Base-by-base conservation (phyloP, 2,113 vertebrate genomes). In the Phodopus roborovskii region DNA sequence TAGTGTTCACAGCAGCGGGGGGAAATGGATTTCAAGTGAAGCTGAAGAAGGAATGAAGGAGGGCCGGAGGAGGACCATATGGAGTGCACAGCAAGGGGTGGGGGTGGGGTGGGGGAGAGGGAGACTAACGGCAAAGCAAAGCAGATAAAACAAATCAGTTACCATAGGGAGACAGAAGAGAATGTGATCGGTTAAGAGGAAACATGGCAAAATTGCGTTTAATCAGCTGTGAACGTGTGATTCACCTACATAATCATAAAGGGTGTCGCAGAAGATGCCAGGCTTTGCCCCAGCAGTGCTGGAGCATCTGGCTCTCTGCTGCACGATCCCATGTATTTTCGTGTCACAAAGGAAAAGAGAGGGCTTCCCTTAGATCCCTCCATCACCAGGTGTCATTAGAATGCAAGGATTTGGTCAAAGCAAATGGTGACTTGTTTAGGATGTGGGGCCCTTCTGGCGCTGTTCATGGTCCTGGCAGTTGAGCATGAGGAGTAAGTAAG, bases 201-300 rank as follows among this genome's bases (percentile, higher is more conserved):
- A 94, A 91, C 50, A 53, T 53, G 36, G 62, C 26, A n/a, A 26
- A 58, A 53, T 39, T 92, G 90, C 68, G 78, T 92, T 68, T 86
- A 83, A 79, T 83, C 94, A 79, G 95, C 60, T 87, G 71, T 66
- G 70, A 93, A 87, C n/a, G 70, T 97, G 92, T 71, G 87, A 73
- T 95, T 94, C 7, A 30, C 96, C 96, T 96, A 92, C 95, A 66
- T 82, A 94, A 96, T 89, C 89, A 48, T n/a, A 87, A 87, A 96
- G 64, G 91, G 86, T 94, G 96, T 89, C 89, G 50, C 30, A 24
- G 97, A 87, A 96, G 92, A 96, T 86, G 86, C 93, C 96, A 87
- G 58, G 85, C 88, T 93, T 84, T 84, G 71, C 91, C 79, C 88
- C n/a, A 81, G 92, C 70, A 70, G 94, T 1, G 33, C 66, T 0